Evolutionary conservation across 2,113 vertebrate genomes (phyloP).

Genomic region (Pycnonotus jocosus): DNA sequence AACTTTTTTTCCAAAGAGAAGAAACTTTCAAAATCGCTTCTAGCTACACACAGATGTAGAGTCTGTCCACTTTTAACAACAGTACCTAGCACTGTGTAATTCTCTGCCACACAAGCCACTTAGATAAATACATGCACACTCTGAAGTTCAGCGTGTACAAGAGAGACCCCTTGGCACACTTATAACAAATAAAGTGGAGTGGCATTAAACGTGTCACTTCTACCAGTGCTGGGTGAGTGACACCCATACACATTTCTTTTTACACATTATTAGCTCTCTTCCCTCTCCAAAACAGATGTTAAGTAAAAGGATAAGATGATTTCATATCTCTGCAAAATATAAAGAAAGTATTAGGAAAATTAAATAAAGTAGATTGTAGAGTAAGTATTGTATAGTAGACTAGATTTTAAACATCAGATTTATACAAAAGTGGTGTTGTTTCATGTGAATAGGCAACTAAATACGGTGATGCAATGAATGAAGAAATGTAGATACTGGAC

Average conservation of each 20-base stretch:
- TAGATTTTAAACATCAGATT: neutral
- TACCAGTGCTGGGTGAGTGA: neutral
- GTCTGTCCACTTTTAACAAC: neutral
- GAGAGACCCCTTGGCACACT: neutral
- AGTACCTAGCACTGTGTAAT: neutral
- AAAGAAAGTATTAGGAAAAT: neutral
- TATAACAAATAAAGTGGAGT: neutral
- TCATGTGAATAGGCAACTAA: slow-evolving; percentile 41
- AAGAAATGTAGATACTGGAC: slow-evolving; percentile 34
- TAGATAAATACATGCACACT: neutral
- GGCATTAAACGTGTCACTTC: neutral
- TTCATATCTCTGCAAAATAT: neutral
- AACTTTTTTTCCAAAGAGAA: neutral
- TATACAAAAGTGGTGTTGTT: slow-evolving; percentile 34
- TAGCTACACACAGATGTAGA: neutral
- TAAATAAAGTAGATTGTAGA: neutral
- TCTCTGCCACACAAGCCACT: neutral
- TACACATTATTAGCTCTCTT: neutral
- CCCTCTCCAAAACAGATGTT: neutral
- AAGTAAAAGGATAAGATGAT: neutral
- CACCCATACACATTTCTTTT: neutral
- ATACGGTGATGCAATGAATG: slow-evolving; percentile 44
- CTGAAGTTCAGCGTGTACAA: neutral
- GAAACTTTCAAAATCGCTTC: neutral
- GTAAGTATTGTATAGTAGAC: neutral